A percentile compares a stretch with the other conserved stretches of the same genome.
These are phyloP conservation scores for Menura novaehollandiae DNA, from an alignment of 2,113 vertebrate species.

Conservation along the genomic window DNA sequence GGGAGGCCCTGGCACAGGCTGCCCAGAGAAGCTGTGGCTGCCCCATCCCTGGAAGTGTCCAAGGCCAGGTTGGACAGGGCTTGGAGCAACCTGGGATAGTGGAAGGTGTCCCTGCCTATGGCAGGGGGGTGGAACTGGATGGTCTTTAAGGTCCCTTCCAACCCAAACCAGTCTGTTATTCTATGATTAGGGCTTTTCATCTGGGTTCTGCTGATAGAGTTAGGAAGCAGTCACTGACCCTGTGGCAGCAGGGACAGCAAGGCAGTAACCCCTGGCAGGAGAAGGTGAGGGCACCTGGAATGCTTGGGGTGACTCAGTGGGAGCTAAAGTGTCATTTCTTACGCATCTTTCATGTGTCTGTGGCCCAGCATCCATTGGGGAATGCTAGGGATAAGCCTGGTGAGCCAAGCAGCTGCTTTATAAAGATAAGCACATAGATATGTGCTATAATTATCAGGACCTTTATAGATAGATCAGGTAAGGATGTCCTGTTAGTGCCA, in stretches of 20 bases:
- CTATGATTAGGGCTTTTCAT: background rate
- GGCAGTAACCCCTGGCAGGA: background rate
- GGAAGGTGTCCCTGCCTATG: background rate
- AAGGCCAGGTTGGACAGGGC: rapidly evolving
- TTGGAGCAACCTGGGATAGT: rapidly evolving
- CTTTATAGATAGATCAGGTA: background rate
- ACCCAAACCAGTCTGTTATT: background rate
- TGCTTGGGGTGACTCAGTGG: background rate
- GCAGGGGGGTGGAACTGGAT: background rate
- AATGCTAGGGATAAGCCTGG: background rate
- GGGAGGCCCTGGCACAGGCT: background rate
- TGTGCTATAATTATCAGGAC: background rate
- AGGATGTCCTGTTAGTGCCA: background rate
- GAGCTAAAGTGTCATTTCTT: background rate
- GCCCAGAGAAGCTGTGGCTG: background rate
- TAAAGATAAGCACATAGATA: background rate
- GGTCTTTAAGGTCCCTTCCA: background rate
- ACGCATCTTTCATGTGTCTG: background rate
- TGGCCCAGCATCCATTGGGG: background rate
- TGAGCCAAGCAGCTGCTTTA: background rate
- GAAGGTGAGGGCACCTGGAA: background rate
- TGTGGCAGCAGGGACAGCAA: background rate
- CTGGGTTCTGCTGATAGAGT: background rate
- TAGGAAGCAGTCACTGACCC: background rate
- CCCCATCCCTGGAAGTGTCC: background rate